Evolutionary conservation across 2,113 vertebrate species (phyloP).

Genomic region (Paramormyrops kingsleyae): DNA sequence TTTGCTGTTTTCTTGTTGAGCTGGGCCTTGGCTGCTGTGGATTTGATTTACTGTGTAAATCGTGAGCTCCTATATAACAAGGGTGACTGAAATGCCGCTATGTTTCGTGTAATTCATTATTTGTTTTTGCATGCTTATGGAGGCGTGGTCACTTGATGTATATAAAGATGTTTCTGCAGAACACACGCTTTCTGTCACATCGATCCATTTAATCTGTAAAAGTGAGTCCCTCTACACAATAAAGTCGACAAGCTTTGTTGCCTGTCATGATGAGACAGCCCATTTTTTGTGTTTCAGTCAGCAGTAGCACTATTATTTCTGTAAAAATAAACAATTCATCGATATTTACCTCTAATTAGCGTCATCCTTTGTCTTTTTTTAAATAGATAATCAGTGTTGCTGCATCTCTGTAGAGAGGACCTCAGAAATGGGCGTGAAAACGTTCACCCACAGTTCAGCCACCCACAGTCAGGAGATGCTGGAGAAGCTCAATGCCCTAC

Average conservation of each 20-base stretch:
- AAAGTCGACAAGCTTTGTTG: background rate
- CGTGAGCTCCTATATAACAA: background rate
- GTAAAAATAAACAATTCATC: background rate
- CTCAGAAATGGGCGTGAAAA: conserved; percentile 77
- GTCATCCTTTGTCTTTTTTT: conserved; percentile 4
- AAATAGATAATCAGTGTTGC: conserved; percentile 11
- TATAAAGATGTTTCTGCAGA: background rate
- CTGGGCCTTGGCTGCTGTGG: background rate
- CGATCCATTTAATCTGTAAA: background rate
- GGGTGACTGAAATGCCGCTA: background rate
- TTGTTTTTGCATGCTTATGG: background rate
- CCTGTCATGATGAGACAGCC: background rate
- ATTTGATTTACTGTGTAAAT: background rate
- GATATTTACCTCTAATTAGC: background rate
- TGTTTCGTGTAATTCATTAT: background rate
- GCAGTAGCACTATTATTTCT: background rate
- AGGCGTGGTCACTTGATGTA: background rate
- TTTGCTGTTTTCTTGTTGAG: background rate
- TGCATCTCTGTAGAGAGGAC: conserved; percentile 25
- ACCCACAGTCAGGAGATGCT: conserved; percentile 84
- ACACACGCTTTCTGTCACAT: background rate
- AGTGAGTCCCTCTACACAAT: background rate
- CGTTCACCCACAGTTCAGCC: conserved; percentile 82
- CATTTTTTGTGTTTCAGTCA: background rate
- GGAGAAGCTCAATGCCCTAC: conserved; percentile 78